A percentile compares a stretch with the other conserved stretches of the same genome.
Evolutionary conservation across 2,113 vertebrate species (phyloP).

Genomic region (Oostethus manadensis): DNA sequence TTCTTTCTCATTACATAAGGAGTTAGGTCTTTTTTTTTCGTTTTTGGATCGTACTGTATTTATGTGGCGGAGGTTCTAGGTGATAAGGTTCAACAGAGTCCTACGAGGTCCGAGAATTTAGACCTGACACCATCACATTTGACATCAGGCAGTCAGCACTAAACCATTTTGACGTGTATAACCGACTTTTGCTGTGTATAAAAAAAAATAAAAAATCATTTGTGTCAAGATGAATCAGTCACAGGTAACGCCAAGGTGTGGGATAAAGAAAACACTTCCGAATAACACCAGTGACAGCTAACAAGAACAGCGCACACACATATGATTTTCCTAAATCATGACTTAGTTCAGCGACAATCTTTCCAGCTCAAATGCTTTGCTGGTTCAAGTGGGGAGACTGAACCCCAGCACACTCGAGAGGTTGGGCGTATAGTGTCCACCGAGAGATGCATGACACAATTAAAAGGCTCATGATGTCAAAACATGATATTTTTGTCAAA

Average conservation of each 20-base stretch:
- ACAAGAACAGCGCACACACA: background rate
- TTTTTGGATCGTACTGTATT: background rate
- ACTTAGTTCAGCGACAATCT: slow-evolving; percentile 37
- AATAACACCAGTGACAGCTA: slow-evolving; percentile 33
- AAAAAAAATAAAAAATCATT: slow-evolving; percentile 10
- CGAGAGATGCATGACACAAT: slow-evolving; percentile 37
- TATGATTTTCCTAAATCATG: slow-evolving; percentile 31
- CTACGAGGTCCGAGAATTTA: too few species aligned
- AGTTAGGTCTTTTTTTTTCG: background rate
- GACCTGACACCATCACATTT: too few species aligned
- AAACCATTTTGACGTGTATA: too few species aligned
- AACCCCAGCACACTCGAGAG: slow-evolving; percentile 30
- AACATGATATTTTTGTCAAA: too few species aligned
- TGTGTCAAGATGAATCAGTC: slow-evolving; percentile 24
- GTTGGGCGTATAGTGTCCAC: slow-evolving; percentile 10
- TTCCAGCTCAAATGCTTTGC: slow-evolving; percentile 53
- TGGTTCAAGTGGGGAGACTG: slow-evolving; percentile 53
- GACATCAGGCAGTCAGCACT: background rate
- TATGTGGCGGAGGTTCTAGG: background rate
- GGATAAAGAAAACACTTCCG: slow-evolving; percentile 38
- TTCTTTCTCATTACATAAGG: background rate
- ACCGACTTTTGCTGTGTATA: slow-evolving; percentile 6
- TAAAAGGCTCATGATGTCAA: slow-evolving; percentile 38
- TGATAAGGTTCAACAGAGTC: too few species aligned
- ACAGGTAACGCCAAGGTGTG: slow-evolving; percentile 13